Evolutionary conservation across 2,888 invertebrate species (phyloP).

Genomic region (Eudemis profundana): DNA sequence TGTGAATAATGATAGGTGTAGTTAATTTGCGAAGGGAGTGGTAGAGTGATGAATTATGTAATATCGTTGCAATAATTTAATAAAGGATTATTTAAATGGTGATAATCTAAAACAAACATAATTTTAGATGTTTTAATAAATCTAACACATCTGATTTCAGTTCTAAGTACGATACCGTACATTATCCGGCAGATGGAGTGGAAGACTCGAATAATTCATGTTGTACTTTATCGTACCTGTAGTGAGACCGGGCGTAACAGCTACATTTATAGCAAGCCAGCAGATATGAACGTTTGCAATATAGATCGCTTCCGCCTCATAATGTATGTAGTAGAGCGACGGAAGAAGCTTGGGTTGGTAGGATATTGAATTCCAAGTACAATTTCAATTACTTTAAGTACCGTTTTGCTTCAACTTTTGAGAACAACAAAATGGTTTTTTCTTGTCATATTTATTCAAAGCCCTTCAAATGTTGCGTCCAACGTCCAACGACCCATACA

Average conservation of each 20-base stretch:
- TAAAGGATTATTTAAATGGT: neutral
- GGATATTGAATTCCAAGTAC: conserved; percentile 63
- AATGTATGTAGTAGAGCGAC: conserved; percentile 50
- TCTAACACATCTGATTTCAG: neutral
- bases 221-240: conserved; percentile 22
- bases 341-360: conserved; percentile 56
- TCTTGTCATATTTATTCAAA: neutral
- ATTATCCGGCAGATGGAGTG: conserved; percentile 6
- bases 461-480: too few relatives aligned
- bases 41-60: neutral
- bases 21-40: neutral
- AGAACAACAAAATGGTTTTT: neutral
- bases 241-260: conserved; percentile 14
- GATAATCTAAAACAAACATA: too few relatives aligned
- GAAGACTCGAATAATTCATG: conserved; percentile 31
- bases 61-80: too few relatives aligned
- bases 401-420: neutral
- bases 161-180: neutral
- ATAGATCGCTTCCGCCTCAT: conserved; percentile 42
- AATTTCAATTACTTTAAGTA: conserved; percentile 45
- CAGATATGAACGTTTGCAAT: conserved; percentile 42
- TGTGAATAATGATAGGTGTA: neutral
- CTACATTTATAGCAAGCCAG: conserved; percentile 40
- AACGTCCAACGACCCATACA: too few relatives aligned
- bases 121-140: neutral